These are phyloP conservation scores for Euzetes globulus DNA, from an alignment of 2,888 invertebrate genomes.

Conservation along the genomic window DNA sequence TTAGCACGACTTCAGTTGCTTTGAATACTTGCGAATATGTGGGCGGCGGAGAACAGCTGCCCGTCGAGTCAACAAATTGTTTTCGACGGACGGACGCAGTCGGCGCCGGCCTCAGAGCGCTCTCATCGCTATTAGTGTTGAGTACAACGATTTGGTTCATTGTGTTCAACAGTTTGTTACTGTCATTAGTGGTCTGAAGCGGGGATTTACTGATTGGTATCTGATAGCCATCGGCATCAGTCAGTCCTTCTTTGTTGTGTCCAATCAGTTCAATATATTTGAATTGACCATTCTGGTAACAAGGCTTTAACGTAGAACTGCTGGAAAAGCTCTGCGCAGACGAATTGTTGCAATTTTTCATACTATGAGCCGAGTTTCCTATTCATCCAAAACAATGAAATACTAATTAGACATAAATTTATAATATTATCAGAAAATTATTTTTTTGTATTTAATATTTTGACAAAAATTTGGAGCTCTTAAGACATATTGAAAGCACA, in stretches of 20 bases:
- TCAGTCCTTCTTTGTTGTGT: conserved; percentile 34
- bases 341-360: conserved; percentile 25
- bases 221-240: conserved; percentile 41
- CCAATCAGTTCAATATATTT: conserved; percentile 42
- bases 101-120: not conserved
- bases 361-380: conserved; percentile 11
- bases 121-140: not conserved
- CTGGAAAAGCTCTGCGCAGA: conserved; percentile 34
- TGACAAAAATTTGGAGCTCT: not conserved
- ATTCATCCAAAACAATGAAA: not conserved
- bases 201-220: conserved; percentile 37
- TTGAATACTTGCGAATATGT: conserved; percentile 34
- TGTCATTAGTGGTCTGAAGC: not conserved
- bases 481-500: not conserved
- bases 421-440: not conserved
- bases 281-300: conserved; percentile 30
- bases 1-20: conserved; percentile 9
- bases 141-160: conserved; percentile 26
- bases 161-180: conserved; percentile 16
- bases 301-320: conserved; percentile 29
- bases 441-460: not conserved
- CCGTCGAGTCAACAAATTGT: not conserved
- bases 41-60: conserved; percentile 30
- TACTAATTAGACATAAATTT: not conserved
- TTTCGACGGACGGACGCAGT: conserved; percentile 1